phyloP scores from a whole-genome alignment of 2,797 vertebrate species.

The Philypnodon macrostomus region DNA sequence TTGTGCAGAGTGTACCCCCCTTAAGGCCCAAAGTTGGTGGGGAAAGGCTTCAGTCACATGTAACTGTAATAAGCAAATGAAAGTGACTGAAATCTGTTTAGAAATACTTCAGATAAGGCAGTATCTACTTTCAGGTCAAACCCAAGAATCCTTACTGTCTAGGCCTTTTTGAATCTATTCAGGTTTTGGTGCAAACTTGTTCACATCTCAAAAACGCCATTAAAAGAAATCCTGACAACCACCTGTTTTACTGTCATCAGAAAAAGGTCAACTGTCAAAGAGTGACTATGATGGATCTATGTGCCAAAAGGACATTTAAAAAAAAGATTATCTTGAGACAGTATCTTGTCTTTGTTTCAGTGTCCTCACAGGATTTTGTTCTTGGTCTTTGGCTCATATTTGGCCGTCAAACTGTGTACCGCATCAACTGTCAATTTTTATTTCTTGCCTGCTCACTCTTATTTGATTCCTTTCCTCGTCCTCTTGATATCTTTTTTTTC shows the following conservation, averaged over 20 bases:
- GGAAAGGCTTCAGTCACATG: too few species aligned
- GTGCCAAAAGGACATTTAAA: background rate
- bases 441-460: constrained; percentile 15
- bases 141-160: too few species aligned
- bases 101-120: too few species aligned
- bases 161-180: too few species aligned
- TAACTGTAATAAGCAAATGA: too few species aligned
- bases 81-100: too few species aligned
- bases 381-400: constrained; percentile 9
- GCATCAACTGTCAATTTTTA: constrained; percentile 18
- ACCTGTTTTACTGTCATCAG: background rate
- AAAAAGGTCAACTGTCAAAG: constrained; percentile 15
- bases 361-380: constrained; percentile 14
- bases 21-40: too few species aligned
- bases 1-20: too few species aligned
- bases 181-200: too few species aligned
- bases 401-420: constrained; percentile 5
- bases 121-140: too few species aligned
- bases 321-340: constrained; percentile 2
- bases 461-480: constrained; percentile 16
- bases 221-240: too few species aligned
- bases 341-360: constrained; percentile 8
- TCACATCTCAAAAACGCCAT: too few species aligned
- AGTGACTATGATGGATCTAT: background rate
- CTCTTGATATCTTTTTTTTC: constrained; percentile 32